Evolutionary conservation across 2,888 invertebrate genomes (phyloP).

Genomic region (Melanostoma mellinum): DNA sequence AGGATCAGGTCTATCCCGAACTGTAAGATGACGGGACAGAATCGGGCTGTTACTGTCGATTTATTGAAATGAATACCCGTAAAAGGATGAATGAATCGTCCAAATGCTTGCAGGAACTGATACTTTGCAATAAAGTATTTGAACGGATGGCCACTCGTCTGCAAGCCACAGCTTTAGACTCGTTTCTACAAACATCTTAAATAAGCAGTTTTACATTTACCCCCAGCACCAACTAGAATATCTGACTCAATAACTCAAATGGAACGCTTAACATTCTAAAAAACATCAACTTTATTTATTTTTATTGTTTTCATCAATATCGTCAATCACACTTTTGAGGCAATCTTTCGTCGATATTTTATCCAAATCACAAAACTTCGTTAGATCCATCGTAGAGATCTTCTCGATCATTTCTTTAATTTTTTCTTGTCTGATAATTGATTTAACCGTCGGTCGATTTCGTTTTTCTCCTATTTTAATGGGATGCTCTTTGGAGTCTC

Average conservation of each 20-base stretch:
- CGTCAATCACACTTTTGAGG: conserved; percentile 82
- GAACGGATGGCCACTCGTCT: too few relatives aligned
- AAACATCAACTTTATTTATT: conserved; percentile 28
- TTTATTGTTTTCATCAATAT: conserved; percentile 79
- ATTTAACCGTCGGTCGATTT: conserved; percentile 77
- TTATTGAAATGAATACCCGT: too few relatives aligned
- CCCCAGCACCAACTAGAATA: too few relatives aligned
- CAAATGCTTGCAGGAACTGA: too few relatives aligned
- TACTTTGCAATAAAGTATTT: too few relatives aligned
- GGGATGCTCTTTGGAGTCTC: conserved; percentile 45
- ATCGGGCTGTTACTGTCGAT: too few relatives aligned
- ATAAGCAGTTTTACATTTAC: too few relatives aligned
- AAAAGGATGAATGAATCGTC: too few relatives aligned
- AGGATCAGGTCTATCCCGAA: too few relatives aligned
- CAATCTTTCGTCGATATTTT: conserved; percentile 83
- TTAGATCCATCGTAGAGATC: conserved; percentile 82
- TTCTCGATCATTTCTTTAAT: conserved; percentile 82
- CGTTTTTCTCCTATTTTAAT: conserved; percentile 56
- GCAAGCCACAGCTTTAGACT: too few relatives aligned
- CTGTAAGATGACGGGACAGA: too few relatives aligned
- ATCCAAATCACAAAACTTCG: conserved; percentile 82
- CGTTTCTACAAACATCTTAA: too few relatives aligned
- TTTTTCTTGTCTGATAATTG: conserved; percentile 81
- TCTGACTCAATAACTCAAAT: conserved; percentile 10
- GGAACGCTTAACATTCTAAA: conserved; percentile 22